A percentile compares a stretch with the other conserved stretches of the same genome.
phyloP scores from a whole-genome alignment of 2,797 vertebrate genomes.

The Coregonus sp. region DNA sequence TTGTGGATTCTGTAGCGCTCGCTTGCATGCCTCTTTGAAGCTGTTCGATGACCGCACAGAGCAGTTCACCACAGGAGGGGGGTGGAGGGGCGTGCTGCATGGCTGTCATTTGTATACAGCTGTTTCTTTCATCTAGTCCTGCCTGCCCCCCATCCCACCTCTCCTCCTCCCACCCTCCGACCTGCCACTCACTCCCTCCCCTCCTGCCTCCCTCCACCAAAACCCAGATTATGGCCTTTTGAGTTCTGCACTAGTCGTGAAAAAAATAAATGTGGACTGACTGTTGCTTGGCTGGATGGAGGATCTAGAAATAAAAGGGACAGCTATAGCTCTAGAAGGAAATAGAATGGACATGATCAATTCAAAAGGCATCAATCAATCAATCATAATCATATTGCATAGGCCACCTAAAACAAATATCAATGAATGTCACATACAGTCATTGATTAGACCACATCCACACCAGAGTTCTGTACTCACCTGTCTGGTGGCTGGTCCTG shows the following conservation, averaged over 20 bases:
- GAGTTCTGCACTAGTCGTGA: constrained; percentile 21
- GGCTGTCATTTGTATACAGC: constrained; percentile 82
- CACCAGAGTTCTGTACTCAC: background rate
- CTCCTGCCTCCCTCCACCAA: constrained; percentile 39
- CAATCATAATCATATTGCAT: background rate
- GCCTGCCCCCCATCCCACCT: constrained; percentile 17
- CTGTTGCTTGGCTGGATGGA: background rate
- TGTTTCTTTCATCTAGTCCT: constrained; percentile 78
- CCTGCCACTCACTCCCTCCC: constrained; percentile 33
- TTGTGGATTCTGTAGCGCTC: constrained; percentile 52
- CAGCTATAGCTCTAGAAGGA: background rate
- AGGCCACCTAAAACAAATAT: background rate
- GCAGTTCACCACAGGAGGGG: constrained; percentile 63
- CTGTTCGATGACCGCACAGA: constrained; percentile 78
- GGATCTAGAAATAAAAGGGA: background rate
- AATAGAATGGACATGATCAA: background rate
- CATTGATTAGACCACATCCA: background rate
- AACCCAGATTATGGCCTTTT: constrained; percentile 32
- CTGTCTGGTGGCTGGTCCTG: constrained; percentile 4
- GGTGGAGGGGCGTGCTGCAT: constrained; percentile 48
- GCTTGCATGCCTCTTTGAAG: constrained; percentile 75
- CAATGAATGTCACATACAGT: background rate
- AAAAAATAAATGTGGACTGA: background rate
- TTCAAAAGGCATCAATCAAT: background rate
- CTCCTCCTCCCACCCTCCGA: constrained; percentile 15